These are phyloP conservation scores for Mungos mungo DNA, from an alignment of 2,113 vertebrate species.

Conservation along the genomic window DNA sequence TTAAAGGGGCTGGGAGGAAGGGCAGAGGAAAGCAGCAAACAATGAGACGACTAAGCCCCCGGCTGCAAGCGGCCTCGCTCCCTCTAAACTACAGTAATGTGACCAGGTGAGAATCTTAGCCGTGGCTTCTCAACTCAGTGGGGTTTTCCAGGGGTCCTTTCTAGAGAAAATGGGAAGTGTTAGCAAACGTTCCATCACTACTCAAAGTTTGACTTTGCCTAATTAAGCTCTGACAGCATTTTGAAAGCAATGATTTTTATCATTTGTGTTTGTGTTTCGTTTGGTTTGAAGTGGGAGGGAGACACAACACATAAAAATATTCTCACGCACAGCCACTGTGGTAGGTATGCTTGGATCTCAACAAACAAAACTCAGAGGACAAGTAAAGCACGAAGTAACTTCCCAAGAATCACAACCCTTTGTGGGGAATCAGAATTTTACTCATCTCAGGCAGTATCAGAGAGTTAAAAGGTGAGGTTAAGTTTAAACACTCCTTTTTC, in stretches of 20 bases:
- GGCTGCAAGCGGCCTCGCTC: background rate
- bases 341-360: background rate
- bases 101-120: constrained; percentile 24
- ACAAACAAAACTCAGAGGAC: background rate
- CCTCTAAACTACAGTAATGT: constrained; percentile 6
- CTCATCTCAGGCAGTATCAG: background rate
- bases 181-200: background rate
- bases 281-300: background rate
- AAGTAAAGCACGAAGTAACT: background rate
- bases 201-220: constrained; percentile 47
- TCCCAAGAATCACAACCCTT: background rate
- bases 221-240: constrained; percentile 46
- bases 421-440: background rate
- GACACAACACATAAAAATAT: background rate
- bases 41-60: constrained; percentile 30
- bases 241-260: background rate
- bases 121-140: constrained; percentile 41
- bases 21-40: constrained; percentile 65
- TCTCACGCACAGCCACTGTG: background rate
- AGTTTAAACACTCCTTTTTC: background rate
- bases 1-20: constrained; percentile 15
- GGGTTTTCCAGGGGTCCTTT: background rate
- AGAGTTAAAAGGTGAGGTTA: background rate
- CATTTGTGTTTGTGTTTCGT: background rate
- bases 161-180: constrained; percentile 39